These are phyloP conservation scores for Saxicola maurus DNA, from an alignment of 2,797 vertebrate species.

Conservation along the genomic window DNA sequence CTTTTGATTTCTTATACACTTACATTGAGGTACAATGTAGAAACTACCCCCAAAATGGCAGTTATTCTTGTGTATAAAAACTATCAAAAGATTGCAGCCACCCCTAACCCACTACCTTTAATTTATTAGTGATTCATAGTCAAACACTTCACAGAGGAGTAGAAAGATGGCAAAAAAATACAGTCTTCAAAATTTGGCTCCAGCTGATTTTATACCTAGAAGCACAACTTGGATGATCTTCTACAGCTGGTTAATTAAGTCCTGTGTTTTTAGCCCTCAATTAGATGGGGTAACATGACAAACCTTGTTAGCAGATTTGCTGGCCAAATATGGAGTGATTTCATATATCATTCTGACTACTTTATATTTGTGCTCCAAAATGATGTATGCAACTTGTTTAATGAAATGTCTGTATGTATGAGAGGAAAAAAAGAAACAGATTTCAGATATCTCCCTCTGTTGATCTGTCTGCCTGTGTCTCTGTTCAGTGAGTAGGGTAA, in stretches of 20 bases:
- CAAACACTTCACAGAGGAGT: background rate
- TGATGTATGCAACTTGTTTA: background rate
- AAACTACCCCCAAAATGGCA: background rate
- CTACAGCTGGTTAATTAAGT: conserved; percentile 40
- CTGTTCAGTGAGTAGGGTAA: conserved; percentile 1
- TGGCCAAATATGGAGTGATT: background rate
- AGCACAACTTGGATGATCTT: background rate
- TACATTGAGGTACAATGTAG: background rate
- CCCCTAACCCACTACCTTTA: background rate
- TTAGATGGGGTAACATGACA: background rate
- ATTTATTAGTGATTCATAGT: background rate
- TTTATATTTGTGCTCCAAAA: background rate
- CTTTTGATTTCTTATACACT: background rate
- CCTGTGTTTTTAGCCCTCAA: background rate
- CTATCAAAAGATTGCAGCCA: background rate
- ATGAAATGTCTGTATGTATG: background rate
- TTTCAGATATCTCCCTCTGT: background rate
- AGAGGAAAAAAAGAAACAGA: background rate
- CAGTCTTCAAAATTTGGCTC: conserved; percentile 19
- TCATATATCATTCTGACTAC: background rate
- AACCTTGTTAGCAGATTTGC: conserved; percentile 26
- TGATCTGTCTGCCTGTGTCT: background rate
- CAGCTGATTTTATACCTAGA: conserved; percentile 36
- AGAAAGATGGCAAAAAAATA: background rate
- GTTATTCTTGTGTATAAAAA: background rate